phyloP scores from a whole-genome alignment of 1,140 invertebrate genomes.

The Drosophila suzukii region DNA sequence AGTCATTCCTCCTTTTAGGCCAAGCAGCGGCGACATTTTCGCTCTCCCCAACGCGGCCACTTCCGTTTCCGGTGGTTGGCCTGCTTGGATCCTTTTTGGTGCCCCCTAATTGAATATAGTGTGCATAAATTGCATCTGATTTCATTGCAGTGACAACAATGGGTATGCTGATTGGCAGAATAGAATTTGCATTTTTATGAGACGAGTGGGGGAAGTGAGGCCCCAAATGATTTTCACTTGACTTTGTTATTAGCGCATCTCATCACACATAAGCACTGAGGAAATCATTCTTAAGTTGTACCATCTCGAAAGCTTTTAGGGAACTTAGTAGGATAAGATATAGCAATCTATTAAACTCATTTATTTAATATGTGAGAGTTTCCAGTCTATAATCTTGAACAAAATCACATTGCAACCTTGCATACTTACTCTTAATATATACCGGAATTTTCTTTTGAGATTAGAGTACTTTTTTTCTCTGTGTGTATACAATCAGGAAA shows the following conservation, averaged over 20 bases:
- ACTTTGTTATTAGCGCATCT: constrained; percentile 51
- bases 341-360: too few species aligned
- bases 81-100: constrained; percentile 25
- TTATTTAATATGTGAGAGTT: too few species aligned
- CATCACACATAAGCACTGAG: constrained; percentile 23
- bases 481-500: constrained; percentile 27
- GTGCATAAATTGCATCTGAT: constrained; percentile 66
- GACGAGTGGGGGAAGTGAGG: neutral
- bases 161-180: constrained; percentile 51
- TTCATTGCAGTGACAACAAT: constrained; percentile 56
- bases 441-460: neutral
- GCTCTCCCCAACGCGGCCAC: constrained; percentile 34
- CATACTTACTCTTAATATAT: too few species aligned
- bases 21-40: neutral
- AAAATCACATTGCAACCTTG: too few species aligned
- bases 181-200: constrained; percentile 66
- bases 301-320: neutral
- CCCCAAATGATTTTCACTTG: constrained; percentile 43
- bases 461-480: neutral
- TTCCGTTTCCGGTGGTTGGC: constrained; percentile 52
- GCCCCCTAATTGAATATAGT: constrained; percentile 60
- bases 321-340: neutral
- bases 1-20: constrained; percentile 45
- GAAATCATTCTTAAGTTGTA: neutral
- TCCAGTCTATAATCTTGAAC: too few species aligned